Evolutionary conservation across 2,888 invertebrate genomes (phyloP), one percentile per base, ranked within the genome.

Genomic region (Nemoura dubitans): DNA sequence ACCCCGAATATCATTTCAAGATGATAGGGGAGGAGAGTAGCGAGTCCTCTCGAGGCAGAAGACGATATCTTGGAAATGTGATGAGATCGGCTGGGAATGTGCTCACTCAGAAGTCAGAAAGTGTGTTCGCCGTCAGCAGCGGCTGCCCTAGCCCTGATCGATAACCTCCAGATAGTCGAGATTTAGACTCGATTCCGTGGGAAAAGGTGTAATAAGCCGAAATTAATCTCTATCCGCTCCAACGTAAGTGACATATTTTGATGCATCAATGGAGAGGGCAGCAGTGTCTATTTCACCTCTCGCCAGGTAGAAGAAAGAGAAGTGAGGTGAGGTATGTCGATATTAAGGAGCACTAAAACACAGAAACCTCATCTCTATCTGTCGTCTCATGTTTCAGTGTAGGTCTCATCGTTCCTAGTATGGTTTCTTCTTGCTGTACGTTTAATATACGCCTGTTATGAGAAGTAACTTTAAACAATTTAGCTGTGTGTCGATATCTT

Each of bases 221-320:
- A 59, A 59, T 59, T 59, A 59, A 59, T 59, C 59, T 81, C 81
- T 30, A 30, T 81, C 81, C 30, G 29, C 29, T 81, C 27, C 5
- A 81, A 81, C 81, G 27, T 30, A 28, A 81, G 81, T 81, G 81
- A 81, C 81, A 81, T 81, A 81, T 27, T 81, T 81, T 81, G 30
- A 27, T 29, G 30, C 81, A 81, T 81, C 81, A 81, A 30, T 81
- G 81, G 7, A 28, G 28, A 28, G 5, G 81, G 81, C n/a, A 78
- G 78, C 28, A 78, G 78, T 59, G 28, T 78, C 78, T 21, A 78
- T 78, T 27, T 25, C 26, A 27, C 78, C 1, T 27, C 27, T 78
- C 27, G 10, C 10, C 78, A 78, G 78, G 28, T 78, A 78, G 78
- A 26, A 25, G 28, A 26, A n/a, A 78, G 7, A 26, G 26, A 27